These are phyloP conservation scores for Gastrophryne carolinensis DNA, from an alignment of 2,797 vertebrate genomes.

Conservation along the genomic window DNA sequence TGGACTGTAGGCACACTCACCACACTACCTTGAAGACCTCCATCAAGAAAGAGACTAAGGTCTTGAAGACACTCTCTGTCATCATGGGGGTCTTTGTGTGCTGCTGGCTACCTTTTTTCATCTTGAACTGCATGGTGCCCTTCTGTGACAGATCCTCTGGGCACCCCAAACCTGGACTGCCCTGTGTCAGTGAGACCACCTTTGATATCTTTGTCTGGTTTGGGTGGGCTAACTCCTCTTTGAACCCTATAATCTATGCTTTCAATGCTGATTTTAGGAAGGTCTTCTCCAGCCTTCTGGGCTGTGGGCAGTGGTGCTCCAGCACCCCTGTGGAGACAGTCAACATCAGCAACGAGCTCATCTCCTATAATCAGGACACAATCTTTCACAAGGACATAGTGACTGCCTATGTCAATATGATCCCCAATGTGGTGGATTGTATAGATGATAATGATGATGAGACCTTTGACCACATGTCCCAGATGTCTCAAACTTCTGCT, in stretches of 20 bases:
- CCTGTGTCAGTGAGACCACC: conserved; percentile 90
- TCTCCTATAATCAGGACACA: conserved; percentile 88
- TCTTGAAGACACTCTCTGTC: conserved; percentile 89
- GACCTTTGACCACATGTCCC: conserved; percentile 77
- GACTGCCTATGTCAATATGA: conserved; percentile 80
- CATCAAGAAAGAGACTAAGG: conserved; percentile 89
- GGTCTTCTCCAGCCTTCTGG: conserved; percentile 87
- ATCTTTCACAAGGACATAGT: conserved; percentile 79
- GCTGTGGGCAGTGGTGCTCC: conserved; percentile 79
- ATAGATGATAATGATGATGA: conserved; percentile 67
- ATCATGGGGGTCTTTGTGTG: conserved; percentile 96
- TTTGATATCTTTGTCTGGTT: conserved; percentile 96
- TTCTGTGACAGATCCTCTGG: conserved; percentile 78
- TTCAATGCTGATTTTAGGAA: conserved; percentile 93
- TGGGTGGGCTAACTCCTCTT: conserved; percentile 93
- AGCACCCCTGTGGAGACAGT: conserved; percentile 81
- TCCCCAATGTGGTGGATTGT: conserved; percentile 81
- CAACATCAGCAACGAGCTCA: conserved; percentile 89
- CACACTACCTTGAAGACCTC: conserved; percentile 79
- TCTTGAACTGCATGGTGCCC: conserved; percentile 91
- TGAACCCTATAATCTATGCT: conserved; percentile 94
- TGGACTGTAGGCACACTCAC: conserved; percentile 73
- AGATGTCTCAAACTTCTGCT: conserved; percentile 75
- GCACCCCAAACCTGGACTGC: conserved; percentile 70
- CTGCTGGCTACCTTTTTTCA: conserved; percentile 94